These are phyloP conservation scores for Chelonia mydas DNA, from an alignment of 2,797 vertebrate genomes.

Conservation along the genomic window DNA sequence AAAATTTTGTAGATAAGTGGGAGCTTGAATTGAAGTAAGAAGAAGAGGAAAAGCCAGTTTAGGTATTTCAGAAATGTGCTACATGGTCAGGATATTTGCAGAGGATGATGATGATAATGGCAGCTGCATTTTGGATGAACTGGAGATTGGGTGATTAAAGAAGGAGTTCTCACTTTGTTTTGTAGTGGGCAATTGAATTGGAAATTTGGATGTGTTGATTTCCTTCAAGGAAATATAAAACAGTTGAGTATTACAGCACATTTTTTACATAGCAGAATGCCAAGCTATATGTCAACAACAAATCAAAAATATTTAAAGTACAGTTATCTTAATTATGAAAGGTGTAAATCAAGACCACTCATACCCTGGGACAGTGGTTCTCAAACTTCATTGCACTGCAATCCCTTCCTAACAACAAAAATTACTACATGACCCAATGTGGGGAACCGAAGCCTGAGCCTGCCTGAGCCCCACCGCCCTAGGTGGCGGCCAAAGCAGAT, in stretches of 20 bases:
- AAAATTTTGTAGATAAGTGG: not conserved
- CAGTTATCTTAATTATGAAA: slow-evolving; percentile 41
- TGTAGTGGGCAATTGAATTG: not conserved
- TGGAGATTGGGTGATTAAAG: not conserved
- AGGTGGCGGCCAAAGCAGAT: too few species aligned
- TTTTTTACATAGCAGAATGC: slow-evolving; percentile 13
- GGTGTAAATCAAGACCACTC: slow-evolving; percentile 17
- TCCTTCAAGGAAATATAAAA: slow-evolving; percentile 8
- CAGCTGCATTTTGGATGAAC: not conserved
- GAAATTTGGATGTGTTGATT: not conserved
- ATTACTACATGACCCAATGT: too few species aligned
- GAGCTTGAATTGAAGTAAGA: not conserved
- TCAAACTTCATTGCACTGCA: too few species aligned
- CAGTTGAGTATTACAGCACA: not conserved
- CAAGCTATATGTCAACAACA: not conserved
- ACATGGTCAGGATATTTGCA: not conserved
- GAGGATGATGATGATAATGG: not conserved
- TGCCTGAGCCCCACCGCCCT: too few species aligned
- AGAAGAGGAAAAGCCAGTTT: not conserved
- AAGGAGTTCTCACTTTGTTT: not conserved
- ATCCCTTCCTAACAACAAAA: too few species aligned
- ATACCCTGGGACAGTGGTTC: not conserved
- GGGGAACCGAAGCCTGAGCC: too few species aligned
- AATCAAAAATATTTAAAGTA: slow-evolving; percentile 41
- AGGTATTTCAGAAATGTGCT: not conserved